Percentiles rank a stretch among this genome's conserved stretches.
Conservation (phyloP, 2,888 invertebrate genomes). For the Galerucella nymphaeae region DNA sequence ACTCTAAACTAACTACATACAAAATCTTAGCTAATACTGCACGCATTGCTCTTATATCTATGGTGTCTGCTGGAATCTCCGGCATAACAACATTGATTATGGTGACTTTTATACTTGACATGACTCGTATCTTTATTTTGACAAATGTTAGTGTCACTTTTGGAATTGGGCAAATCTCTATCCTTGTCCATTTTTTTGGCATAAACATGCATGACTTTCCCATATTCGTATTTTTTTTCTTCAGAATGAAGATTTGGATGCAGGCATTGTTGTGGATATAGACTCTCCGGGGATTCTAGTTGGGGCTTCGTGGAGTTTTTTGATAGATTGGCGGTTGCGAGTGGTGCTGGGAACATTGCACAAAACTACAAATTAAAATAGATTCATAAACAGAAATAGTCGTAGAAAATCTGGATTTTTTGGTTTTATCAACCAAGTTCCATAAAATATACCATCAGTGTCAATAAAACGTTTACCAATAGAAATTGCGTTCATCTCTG, state of each 20-base stretch:
- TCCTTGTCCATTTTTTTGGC: constrained; percentile 53
- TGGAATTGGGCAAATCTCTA: constrained; percentile 52
- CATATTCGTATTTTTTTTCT: constrained; percentile 52
- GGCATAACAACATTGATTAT: constrained; percentile 65
- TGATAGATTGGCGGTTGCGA: not conserved
- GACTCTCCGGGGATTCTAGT: not conserved
- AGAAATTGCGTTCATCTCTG: too few relatives aligned
- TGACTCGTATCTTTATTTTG: constrained; percentile 46
- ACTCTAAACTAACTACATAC: not conserved
- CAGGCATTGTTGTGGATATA: not conserved
- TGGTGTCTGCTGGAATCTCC: constrained; percentile 54
- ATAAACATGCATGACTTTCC: constrained; percentile 56
- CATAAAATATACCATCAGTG: too few relatives aligned
- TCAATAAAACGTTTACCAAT: too few relatives aligned
- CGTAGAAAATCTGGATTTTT: too few relatives aligned
- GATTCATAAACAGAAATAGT: too few relatives aligned
- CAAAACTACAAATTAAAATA: not conserved
- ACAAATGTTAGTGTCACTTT: constrained; percentile 58
- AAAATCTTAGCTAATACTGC: constrained; percentile 47
- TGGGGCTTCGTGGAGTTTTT: not conserved
- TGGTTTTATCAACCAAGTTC: too few relatives aligned
- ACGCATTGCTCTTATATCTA: constrained; percentile 65
- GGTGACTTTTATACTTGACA: constrained; percentile 56
- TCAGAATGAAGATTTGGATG: constrained; percentile 7
- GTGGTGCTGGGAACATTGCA: constrained; percentile 1